phyloP scores from a whole-genome alignment of 1,140 invertebrate genomes.

The Psilanteris sp. region DNA sequence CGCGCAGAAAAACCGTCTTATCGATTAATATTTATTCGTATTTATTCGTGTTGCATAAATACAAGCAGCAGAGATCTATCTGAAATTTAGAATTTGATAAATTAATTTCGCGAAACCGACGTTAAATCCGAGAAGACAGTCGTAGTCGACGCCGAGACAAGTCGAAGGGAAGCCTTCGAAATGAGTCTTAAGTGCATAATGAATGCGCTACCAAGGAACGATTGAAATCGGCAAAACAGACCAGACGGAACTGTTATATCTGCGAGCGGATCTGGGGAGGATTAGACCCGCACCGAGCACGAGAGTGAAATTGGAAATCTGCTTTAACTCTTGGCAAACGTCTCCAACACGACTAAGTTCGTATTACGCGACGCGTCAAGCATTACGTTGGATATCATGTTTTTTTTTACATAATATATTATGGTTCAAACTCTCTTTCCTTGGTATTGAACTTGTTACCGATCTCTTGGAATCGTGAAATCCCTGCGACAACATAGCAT shows the following conservation, averaged over 20 bases:
- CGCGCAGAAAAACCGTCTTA: neutral
- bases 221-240: constrained; percentile 37
- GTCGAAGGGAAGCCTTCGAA: constrained; percentile 11
- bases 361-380: neutral
- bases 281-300: constrained; percentile 12
- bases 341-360: neutral
- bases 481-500: no score
- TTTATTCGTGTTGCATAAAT: no score
- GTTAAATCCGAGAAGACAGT: constrained; percentile 13
- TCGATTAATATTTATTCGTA: constrained; percentile 2
- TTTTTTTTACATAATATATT: no score
- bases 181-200: constrained; percentile 34
- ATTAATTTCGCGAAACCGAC: neutral
- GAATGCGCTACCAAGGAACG: constrained; percentile 1
- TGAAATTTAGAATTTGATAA: neutral
- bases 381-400: no score
- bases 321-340: constrained; percentile 13
- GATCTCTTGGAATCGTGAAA: no score
- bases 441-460: no score
- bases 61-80: neutral
- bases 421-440: no score
- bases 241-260: constrained; percentile 27
- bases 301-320: constrained; percentile 33
- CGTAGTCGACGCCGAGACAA: constrained; percentile 8
- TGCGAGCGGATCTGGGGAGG: constrained; percentile 16